Conservation (phyloP, 2,113 vertebrate genomes). For the Cyanocitta stelleri region DNA sequence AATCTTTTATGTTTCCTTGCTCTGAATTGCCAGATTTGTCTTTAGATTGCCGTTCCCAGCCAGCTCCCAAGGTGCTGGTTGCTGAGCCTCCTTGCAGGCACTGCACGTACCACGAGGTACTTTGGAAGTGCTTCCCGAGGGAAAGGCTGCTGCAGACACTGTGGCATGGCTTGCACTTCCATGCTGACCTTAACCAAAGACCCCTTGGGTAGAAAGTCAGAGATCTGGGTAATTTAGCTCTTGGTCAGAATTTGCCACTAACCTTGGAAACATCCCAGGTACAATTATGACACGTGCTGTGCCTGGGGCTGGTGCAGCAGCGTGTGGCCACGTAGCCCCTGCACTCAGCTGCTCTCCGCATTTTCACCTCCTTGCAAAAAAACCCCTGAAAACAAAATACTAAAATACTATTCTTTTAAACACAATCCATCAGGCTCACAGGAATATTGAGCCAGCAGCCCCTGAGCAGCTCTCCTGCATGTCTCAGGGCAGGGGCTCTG, state of each 20-base stretch:
- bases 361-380: neutral
- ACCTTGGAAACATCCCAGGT: neutral
- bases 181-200: neutral
- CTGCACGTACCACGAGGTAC: neutral
- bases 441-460: neutral
- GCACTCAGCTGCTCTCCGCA: neutral
- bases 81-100: neutral
- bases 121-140: neutral
- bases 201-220: neutral
- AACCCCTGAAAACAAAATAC: no score
- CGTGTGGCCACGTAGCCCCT: neutral
- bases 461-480: neutral
- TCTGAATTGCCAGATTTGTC: conserved; percentile 8
- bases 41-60: conserved; percentile 1
- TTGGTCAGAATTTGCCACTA: neutral
- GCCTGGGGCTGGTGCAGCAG: neutral
- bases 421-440: neutral
- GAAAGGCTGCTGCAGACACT: neutral
- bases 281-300: rapidly evolving
- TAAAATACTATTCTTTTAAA: neutral
- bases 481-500: neutral
- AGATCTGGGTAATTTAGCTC: neutral
- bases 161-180: neutral
- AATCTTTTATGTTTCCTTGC: conserved; percentile 13
- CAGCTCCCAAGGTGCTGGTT: neutral